Evolutionary conservation across 2,797 vertebrate genomes (phyloP), one percentile per base, ranked within the genome.

Genomic region (Peromyscus aztecus): DNA sequence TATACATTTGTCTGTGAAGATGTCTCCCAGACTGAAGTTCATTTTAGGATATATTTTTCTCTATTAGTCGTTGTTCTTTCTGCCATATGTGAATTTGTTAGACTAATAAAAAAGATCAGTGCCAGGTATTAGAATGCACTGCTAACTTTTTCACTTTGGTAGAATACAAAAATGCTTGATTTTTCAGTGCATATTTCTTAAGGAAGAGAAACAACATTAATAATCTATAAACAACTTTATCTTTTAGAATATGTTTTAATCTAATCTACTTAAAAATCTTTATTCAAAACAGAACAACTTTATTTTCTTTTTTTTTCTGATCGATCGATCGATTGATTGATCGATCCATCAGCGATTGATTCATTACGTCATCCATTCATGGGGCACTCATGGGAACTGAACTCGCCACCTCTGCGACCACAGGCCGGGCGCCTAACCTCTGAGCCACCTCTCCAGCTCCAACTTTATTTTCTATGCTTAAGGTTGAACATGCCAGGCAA

Each of bases 231-330:
- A 75, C 37, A 88, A 65, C 4, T 12, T 24, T 78, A 77, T 77
- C 27, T 63, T 95, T 81, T 16, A n/a, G 34, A 80, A 14, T 81
- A 89, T 85, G 23, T 52, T 92, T 87, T 81, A 84, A 87, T 83
- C 63, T 81, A 84, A 87, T 83, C 63, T 83, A 83, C 55, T 93
- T 27, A 55, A 76, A 87, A 96, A 49, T 75, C 90, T 93, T 71
- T 84, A 96, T 67, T 67, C 14, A 94, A 96, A 55, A 93, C 80
- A 69, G 63, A 96, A 77, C n/a, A n/a, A n/a, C n/a, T n/a, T n/a
- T n/a, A n/a, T n/a, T n/a, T n/a, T n/a, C n/a, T n/a, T n/a, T n/a
- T n/a, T n/a, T n/a, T n/a, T n/a, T n/a, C n/a, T n/a, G n/a, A n/a
- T n/a, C n/a, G n/a, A n/a, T n/a, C n/a, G n/a, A n/a, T n/a, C n/a